These are phyloP conservation scores for Orycteropus afer DNA, from an alignment of 2,113 vertebrate species.

Conservation along the genomic window DNA sequence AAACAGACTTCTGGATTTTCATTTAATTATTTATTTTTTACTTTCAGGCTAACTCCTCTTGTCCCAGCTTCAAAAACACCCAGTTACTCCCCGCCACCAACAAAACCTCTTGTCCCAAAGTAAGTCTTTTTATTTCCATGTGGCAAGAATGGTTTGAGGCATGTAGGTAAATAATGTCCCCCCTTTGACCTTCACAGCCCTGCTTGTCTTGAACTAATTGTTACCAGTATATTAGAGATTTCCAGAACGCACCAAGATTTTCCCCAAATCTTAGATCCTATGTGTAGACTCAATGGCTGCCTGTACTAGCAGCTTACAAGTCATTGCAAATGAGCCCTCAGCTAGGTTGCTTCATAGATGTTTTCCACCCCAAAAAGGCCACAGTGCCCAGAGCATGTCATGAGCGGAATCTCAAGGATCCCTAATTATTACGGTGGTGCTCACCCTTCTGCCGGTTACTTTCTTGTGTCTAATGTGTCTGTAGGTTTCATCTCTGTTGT, in stretches of 20 bases:
- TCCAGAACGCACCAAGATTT: not conserved
- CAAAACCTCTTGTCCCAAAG: slow-evolving; percentile 53
- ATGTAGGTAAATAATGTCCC: not conserved
- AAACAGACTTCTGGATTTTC: not conserved
- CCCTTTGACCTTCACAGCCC: not conserved
- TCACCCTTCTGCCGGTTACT: not conserved
- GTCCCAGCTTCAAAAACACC: slow-evolving; percentile 38
- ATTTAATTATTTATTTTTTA: not conserved
- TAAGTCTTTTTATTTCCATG: slow-evolving; percentile 55
- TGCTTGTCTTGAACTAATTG: not conserved
- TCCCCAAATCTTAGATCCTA: not conserved
- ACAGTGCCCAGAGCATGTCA: fast-evolving
- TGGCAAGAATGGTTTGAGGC: not conserved
- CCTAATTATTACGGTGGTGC: too few species aligned
- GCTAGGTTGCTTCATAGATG: too few species aligned
- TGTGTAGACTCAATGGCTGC: not conserved
- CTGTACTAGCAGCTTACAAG: not conserved
- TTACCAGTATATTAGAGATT: not conserved
- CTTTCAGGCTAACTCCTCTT: slow-evolving; percentile 55
- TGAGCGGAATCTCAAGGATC: not conserved
- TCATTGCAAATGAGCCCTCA: not conserved
- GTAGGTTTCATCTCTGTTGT: not conserved
- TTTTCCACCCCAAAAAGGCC: not conserved
- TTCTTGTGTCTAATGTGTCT: not conserved
- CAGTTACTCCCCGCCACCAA: not conserved